Evolutionary conservation across 2,113 vertebrate species (phyloP), one percentile per base, ranked within the genome.

Genomic region (Motacilla alba): DNA sequence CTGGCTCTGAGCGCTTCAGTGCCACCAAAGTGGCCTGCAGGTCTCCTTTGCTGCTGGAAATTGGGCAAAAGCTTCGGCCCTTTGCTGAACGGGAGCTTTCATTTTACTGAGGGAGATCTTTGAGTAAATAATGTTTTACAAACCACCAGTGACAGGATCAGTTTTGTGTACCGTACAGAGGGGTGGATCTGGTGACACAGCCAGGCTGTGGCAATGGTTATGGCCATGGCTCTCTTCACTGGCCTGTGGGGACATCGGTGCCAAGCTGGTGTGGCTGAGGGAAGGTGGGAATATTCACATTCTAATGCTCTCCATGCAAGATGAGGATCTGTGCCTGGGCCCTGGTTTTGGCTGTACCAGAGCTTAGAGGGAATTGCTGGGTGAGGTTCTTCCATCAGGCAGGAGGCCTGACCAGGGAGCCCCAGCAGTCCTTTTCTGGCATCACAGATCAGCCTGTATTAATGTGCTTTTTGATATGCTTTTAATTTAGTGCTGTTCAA

Each of bases 401-500:
- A 55, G 39, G 49, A 82, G 46, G 18, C 55, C 55, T 73, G 50
- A 13, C 33, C 13, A 12, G 16, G 15, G 15, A 59, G 33, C 69
- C 28, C 41, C 53, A 43, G 20, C 3, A 9, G 26, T 66, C 27
- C 28, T 59, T 81, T 49, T 37, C 46, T 74, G 46, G 15, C 23
- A 10, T 28, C 44, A 37, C 28, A 50, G 27, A 39, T 28, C 35
- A 35, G 35, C 35, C 35, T 6, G 15, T 55, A 10, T 78, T 59
- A 49, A 31, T 19, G 22, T 52, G 30, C 39, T 91, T 31, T 66
- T 74, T 56, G 28, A 52, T 47, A 11, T 50, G 18, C 22, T 95
- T 90, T 96, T 84, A 93, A 50, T 77, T 81, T 66, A 92, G 88
- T 63, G 66, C 68, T 92, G 30, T 89, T 96, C 68, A 60, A 79